Evolutionary conservation across 2,888 invertebrate species (phyloP).

Genomic region (Netelia virgata): DNA sequence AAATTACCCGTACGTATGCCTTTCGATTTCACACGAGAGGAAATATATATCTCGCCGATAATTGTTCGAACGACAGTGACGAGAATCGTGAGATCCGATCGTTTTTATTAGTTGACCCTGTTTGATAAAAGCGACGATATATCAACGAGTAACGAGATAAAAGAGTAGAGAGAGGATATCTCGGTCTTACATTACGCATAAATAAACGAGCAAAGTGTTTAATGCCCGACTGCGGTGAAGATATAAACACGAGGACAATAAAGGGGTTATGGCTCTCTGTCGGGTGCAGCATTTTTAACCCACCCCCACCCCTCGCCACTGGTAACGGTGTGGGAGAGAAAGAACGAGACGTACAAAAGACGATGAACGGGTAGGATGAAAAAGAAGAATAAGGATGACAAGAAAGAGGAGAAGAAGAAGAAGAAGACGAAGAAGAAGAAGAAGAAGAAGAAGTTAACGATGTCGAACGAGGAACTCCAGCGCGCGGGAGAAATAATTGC

Average conservation of each 20-base stretch:
- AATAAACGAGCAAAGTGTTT: slow-evolving; percentile 43
- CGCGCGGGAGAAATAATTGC: slow-evolving; percentile 46
- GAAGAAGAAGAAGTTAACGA: slow-evolving; percentile 45
- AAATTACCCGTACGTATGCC: neutral
- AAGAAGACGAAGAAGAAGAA: neutral
- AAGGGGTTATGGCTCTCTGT: slow-evolving; percentile 34
- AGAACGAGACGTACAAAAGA: slow-evolving; percentile 11
- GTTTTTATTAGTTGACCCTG: no score
- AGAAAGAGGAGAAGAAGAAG: no score
- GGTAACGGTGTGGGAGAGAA: slow-evolving; percentile 34
- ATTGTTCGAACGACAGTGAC: no score
- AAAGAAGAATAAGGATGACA: neutral
- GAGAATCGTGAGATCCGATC: no score
- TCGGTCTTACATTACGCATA: slow-evolving; percentile 3
- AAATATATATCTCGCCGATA: no score
- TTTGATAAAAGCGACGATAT: no score
- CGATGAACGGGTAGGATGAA: slow-evolving; percentile 5
- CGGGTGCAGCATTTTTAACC: neutral
- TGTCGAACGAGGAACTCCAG: slow-evolving; percentile 39
- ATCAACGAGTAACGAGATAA: no score
- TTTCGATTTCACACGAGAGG: neutral
- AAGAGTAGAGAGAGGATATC: neutral
- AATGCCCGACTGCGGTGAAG: slow-evolving; percentile 21
- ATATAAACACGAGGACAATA: slow-evolving; percentile 6
- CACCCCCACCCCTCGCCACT: neutral